phyloP scores from a whole-genome alignment of 2,888 invertebrate genomes.

The Branchipolynoe longqiensis region DNA sequence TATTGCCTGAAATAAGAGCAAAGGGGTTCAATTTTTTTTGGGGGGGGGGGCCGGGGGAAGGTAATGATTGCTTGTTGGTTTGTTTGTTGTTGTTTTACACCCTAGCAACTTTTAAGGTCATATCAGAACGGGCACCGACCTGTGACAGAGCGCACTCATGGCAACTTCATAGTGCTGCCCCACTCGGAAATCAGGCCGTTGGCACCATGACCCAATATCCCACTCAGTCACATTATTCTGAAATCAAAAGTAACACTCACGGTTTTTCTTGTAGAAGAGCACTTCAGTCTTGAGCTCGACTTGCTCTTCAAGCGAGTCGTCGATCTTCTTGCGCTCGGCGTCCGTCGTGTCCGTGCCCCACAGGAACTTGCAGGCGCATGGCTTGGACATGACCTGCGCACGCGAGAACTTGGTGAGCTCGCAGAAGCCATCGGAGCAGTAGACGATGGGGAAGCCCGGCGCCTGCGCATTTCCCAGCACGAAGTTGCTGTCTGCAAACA shows the following conservation, averaged over 20 bases:
- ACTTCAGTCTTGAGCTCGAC: constrained; percentile 96
- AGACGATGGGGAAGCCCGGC: constrained; percentile 93
- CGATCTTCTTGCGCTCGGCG: constrained; percentile 93
- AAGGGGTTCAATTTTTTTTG: neutral
- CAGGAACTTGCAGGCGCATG: constrained; percentile 96
- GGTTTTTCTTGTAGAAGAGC: constrained; percentile 96
- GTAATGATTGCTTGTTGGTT: too few species aligned
- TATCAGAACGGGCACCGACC: too few species aligned
- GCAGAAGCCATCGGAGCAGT: constrained; percentile 97
- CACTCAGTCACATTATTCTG: too few species aligned
- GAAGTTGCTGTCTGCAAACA: constrained; percentile 98
- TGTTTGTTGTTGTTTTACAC: too few species aligned
- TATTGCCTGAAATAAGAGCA: too few species aligned
- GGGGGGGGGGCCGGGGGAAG: neutral
- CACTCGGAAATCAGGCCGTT: too few species aligned
- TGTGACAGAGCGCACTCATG: too few species aligned
- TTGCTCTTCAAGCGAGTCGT: constrained; percentile 93
- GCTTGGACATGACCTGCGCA: constrained; percentile 95
- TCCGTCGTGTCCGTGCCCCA: constrained; percentile 95
- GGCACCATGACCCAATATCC: too few species aligned
- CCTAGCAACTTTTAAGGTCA: too few species aligned
- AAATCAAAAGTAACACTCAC: constrained; percentile 84
- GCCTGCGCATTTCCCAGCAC: constrained; percentile 97
- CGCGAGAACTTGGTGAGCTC: constrained; percentile 96
- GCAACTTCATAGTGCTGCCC: too few species aligned